Percentiles rank a stretch among this genome's conserved stretches.
phyloP scores from a whole-genome alignment of 2,888 invertebrate species.

The Andrena marginata region DNA sequence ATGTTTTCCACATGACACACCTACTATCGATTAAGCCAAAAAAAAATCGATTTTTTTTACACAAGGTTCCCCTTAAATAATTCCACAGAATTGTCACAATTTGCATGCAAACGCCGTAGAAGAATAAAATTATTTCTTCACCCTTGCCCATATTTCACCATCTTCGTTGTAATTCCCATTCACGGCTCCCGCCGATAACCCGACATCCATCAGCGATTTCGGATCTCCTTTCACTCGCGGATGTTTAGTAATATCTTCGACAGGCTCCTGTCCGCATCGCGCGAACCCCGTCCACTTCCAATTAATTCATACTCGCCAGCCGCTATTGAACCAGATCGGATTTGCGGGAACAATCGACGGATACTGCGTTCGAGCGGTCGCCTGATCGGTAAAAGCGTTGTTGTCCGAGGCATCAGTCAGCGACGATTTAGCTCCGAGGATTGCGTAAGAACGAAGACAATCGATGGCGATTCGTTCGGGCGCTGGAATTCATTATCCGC shows the following conservation, averaged over 20 bases:
- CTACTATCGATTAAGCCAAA: no score
- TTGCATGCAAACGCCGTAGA: no score
- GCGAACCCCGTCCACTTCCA: slow-evolving; percentile 29
- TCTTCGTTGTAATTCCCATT: no score
- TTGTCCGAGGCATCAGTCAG: slow-evolving; percentile 32
- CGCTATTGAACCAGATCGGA: slow-evolving; percentile 33
- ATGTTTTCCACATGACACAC: no score
- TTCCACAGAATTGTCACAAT: no score
- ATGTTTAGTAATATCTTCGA: not conserved
- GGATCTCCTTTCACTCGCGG: not conserved
- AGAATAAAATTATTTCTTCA: no score
- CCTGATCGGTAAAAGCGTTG: slow-evolving; percentile 24
- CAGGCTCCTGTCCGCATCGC: not conserved
- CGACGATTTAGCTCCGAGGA: slow-evolving; percentile 17
- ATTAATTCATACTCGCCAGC: slow-evolving; percentile 22
- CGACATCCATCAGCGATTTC: not conserved
- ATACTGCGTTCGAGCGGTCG: slow-evolving; percentile 4
- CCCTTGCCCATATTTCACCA: no score
- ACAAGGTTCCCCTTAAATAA: no score
- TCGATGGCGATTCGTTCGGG: not conserved
- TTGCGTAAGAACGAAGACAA: slow-evolving; percentile 13
- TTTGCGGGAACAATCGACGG: slow-evolving; percentile 37
- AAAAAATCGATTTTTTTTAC: no score
- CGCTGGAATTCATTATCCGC: not conserved
- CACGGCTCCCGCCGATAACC: no score